Percentiles rank a stretch among this genome's conserved stretches.
These are phyloP conservation scores for Cossypha heuglini DNA, from an alignment of 2,797 vertebrate genomes.

Conservation along the genomic window DNA sequence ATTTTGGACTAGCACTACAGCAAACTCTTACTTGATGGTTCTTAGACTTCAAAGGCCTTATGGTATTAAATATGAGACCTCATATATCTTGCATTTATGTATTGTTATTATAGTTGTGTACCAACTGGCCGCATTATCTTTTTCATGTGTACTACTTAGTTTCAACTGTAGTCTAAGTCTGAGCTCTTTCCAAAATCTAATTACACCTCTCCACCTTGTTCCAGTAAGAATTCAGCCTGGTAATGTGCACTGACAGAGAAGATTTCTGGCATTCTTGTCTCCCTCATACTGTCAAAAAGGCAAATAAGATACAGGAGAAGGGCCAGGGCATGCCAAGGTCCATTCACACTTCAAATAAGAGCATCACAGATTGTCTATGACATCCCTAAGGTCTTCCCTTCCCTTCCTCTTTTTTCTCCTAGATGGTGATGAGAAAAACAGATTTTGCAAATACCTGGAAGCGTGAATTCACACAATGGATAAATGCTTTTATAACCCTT, in stretches of 20 bases:
- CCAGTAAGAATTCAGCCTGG: not conserved
- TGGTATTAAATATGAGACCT: not conserved
- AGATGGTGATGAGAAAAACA: not conserved
- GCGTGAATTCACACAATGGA: not conserved
- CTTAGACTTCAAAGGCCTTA: not conserved
- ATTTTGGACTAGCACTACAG: not conserved
- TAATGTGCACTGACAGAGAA: not conserved
- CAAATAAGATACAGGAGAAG: not conserved
- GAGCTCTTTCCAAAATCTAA: not conserved
- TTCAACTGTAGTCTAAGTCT: not conserved
- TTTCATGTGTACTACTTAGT: not conserved
- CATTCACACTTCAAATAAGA: conserved; percentile 20
- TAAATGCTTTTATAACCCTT: conserved; percentile 10
- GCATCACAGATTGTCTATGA: not conserved
- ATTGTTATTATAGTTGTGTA: not conserved
- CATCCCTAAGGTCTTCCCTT: not conserved
- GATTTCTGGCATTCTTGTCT: not conserved
- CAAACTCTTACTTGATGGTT: not conserved
- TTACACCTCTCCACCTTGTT: not conserved
- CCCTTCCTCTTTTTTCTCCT: not conserved
- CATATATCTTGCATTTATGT: not conserved
- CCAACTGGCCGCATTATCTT: not conserved
- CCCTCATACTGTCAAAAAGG: not conserved
- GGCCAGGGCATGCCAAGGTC: not conserved
- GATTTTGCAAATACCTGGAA: conserved; percentile 29